These are phyloP conservation scores for Hanleya hanleyi DNA, from an alignment of 2,888 invertebrate species.

Conservation along the genomic window DNA sequence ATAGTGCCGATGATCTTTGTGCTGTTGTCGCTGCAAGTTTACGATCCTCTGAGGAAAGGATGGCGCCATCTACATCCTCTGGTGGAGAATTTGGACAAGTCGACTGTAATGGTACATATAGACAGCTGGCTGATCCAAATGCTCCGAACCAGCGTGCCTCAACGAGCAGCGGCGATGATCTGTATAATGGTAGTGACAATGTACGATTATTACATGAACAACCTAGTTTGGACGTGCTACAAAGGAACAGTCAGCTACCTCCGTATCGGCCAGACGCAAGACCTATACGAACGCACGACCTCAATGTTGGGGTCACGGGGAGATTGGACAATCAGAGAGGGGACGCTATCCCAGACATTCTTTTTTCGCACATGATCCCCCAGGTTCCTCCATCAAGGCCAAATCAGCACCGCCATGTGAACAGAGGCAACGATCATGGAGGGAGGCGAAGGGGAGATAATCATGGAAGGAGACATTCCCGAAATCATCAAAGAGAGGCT, in stretches of 20 bases:
- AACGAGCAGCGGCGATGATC: neutral
- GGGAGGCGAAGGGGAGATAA: slow-evolving; percentile 22
- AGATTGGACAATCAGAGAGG: slow-evolving; percentile 30
- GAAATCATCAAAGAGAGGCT: slow-evolving; percentile 20
- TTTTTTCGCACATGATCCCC: slow-evolving; percentile 61
- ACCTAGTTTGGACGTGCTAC: neutral
- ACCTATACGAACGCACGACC: slow-evolving; percentile 47
- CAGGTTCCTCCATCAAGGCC: slow-evolving; percentile 44
- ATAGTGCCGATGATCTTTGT: slow-evolving; percentile 21
- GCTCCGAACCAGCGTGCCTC: neutral
- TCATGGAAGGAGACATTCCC: slow-evolving; percentile 28
- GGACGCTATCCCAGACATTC: slow-evolving; percentile 62
- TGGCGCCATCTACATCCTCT: neutral
- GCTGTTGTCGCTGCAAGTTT: neutral
- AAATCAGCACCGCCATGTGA: slow-evolving; percentile 47
- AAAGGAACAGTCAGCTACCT: neutral
- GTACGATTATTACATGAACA: neutral
- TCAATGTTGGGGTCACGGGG: slow-evolving; percentile 43
- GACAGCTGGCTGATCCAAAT: neutral
- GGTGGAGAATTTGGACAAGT: neutral
- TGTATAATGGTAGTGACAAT: slow-evolving; percentile 7
- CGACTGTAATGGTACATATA: neutral
- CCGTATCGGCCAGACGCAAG: slow-evolving; percentile 5
- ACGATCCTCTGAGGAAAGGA: neutral
- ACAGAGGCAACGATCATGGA: slow-evolving; percentile 24